These are phyloP conservation scores for Lithophane semibrunnea DNA, from an alignment of 2,888 invertebrate genomes.

Conservation along the genomic window DNA sequence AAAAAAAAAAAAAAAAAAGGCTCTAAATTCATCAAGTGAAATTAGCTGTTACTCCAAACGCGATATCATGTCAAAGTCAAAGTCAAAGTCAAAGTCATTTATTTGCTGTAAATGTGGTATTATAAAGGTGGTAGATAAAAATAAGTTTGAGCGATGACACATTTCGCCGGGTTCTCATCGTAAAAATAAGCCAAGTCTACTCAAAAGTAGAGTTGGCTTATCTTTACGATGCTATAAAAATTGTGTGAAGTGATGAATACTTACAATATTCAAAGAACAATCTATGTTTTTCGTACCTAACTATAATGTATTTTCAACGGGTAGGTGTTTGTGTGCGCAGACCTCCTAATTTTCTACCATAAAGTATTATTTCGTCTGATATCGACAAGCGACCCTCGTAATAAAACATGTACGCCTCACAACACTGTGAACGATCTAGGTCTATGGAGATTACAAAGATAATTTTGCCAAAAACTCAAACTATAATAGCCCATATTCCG, in stretches of 20 bases:
- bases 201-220: conserved; percentile 1
- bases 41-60: background rate
- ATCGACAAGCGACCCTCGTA: conserved; percentile 56
- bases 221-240: conserved; percentile 37
- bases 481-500: conserved; percentile 48
- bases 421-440: conserved; percentile 60
- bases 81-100: too few species aligned
- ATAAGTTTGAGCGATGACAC: too few species aligned
- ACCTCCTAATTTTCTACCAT: conserved; percentile 39
- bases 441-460: conserved; percentile 51
- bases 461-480: conserved; percentile 31
- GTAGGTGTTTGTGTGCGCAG: background rate
- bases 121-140: too few species aligned
- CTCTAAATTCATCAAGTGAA: background rate
- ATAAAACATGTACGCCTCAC: conserved; percentile 64
- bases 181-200: too few species aligned
- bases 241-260: conserved; percentile 29
- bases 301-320: background rate
- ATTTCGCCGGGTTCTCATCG: too few species aligned
- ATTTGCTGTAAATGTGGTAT: too few species aligned
- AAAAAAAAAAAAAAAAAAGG: too few species aligned
- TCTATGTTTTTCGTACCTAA: background rate
- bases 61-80: too few species aligned
- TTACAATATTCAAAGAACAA: conserved; percentile 28
- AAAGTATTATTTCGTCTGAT: conserved; percentile 49